Evolutionary conservation across 37 sponge, comb jelly and placozoan genomes (phyloP), one percentile per base, ranked within the genome.

Genomic region (Chondrosia reniformis): DNA sequence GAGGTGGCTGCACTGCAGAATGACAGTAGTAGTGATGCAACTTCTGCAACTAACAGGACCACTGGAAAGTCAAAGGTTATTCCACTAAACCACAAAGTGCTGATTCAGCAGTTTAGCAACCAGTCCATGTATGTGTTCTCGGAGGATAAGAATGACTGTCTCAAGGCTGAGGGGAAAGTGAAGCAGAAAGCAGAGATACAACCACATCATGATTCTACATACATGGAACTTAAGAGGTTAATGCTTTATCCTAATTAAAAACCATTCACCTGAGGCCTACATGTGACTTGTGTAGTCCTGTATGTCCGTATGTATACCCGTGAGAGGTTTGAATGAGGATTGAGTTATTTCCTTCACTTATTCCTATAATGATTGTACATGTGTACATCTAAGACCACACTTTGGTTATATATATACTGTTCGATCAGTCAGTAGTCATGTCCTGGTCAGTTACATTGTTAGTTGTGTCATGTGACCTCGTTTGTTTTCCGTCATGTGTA

Each of bases 141-240:
- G 21, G 94, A 93, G 72, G 65, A 45, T 27, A 55, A 25, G 36
- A 44, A 49, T 10, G 52, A 61, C 24, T 61, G 78, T 24, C 30
- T 94, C 0, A 27, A 32, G 6, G 84, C 82, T 4, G 97, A 90
- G 63, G 97, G 97, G 25, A 96, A 82, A 77, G 88, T 96, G 21
- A 74, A 52, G 15, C 93, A 93, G 33, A 84, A 79, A 45, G 94
- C 91, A 64, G 97, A 96, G 15, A 78, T 91, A 33, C 90, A 91
- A 45, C 91, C 95, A 12, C 42, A 81, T 5, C 76, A 76, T 28
- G 83, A 73, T 41, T 46, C 64, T 33, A 57, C 46, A 24, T 96
- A 96, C 82, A 78, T 93, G 88, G 65, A 82, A 27, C 83, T 96
- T 78, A 96, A 96, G 55, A 74, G 66, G 96, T 95, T 49, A 15